phyloP scores from a whole-genome alignment of 2,797 vertebrate species.

The Neosilurus hyrtlii region DNA sequence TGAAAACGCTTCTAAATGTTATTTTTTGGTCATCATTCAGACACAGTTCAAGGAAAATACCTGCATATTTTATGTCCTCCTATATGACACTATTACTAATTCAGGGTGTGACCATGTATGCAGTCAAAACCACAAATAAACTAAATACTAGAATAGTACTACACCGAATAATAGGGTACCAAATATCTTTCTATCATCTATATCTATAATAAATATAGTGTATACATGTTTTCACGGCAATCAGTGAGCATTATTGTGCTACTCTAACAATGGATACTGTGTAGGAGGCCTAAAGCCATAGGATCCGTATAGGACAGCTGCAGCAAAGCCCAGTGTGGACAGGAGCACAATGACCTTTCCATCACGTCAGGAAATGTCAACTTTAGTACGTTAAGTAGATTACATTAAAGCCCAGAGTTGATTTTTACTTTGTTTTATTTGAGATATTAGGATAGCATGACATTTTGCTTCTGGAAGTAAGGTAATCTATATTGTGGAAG shows the following conservation, averaged over 20 bases:
- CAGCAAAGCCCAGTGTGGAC: not conserved
- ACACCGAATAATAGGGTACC: not conserved
- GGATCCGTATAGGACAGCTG: not conserved
- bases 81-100: not conserved
- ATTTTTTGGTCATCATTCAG: not conserved
- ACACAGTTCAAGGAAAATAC: not conserved
- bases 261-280: not conserved
- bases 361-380: not conserved
- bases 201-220: not conserved
- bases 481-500: not conserved
- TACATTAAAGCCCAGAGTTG: not conserved
- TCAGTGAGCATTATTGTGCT: not conserved
- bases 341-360: not conserved
- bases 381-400: not conserved
- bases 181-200: not conserved
- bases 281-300: not conserved
- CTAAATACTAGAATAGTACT: not conserved
- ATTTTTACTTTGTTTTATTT: not conserved
- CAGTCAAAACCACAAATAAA: not conserved
- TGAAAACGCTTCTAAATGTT: not conserved
- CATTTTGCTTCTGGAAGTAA: constrained; percentile 4
- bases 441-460: not conserved
- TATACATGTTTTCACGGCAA: not conserved
- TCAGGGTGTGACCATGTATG: not conserved
- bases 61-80: not conserved